Evolutionary conservation across 64 coral and sea anemone species (phyloP), one percentile per base, ranked within the genome.

Genomic region (Montipora foliosa): DNA sequence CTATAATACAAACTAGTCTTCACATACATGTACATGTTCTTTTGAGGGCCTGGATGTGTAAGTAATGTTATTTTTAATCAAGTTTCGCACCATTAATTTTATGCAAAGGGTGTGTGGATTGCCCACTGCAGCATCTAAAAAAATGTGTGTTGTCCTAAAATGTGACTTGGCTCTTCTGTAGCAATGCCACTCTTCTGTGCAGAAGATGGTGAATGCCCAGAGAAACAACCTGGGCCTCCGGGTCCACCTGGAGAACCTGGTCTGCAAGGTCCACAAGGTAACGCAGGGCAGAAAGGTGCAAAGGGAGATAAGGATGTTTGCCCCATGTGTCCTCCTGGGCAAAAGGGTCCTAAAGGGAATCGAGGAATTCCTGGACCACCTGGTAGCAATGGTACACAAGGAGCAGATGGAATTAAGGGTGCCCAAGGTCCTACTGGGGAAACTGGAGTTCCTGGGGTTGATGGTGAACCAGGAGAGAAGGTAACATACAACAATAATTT

Each of bases 291-390:
- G 29, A 60, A 6, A 59, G 95, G 95, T 10, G 2, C 0, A 17
- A 94, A 96, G 45, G 95, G 95, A 79, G 20, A 25, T 74, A 75
- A 49, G 4, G 80, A 94, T 21, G 52, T 3, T 49, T 96, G 95
- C 5, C 92, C 95, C 5, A 29, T 46, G 6, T 96, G 97, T 47
- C 76, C 80, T 0, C 59, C 46, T 49, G 97, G 94, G 29, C n/a
- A 67, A 22, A 84, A 76, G 77, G 97, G 97, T 19, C 14, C 21
- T 8, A 76, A 81, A 68, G 96, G 96, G 17, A 12, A 68, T 3
- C 16, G 5, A 20, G 97, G 97, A 16, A 6, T 6, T 3, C 16
- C 64, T 17, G 97, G 97, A 3, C 16, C 6, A 5, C n/a, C 12
- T 74, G 96, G 96, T 83, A 68, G 15, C 52, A 1, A 9, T 49